These are phyloP conservation scores for Aradophagus sp. DNA, from an alignment of 1,140 invertebrate species.

Conservation along the genomic window DNA sequence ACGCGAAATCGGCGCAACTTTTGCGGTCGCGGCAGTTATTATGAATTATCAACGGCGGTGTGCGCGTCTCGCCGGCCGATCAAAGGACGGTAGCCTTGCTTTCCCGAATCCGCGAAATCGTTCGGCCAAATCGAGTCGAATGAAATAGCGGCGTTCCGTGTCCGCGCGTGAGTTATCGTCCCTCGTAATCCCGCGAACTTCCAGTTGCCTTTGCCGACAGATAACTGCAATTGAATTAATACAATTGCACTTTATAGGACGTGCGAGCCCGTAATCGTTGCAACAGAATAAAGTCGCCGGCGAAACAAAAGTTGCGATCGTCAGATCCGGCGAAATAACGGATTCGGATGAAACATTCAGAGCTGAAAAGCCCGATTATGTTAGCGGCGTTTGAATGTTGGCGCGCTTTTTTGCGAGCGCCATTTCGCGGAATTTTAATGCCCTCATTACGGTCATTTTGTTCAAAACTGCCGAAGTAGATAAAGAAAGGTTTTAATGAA, in stretches of 20 bases:
- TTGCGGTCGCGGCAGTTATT: conserved; percentile 7
- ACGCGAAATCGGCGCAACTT: conserved; percentile 12
- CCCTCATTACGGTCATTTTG: too few species aligned
- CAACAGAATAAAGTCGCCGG: conserved; percentile 31
- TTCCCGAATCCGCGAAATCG: conserved; percentile 44
- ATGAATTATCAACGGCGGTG: conserved; percentile 8
- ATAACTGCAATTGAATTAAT: conserved; percentile 66
- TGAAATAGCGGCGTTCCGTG: conserved; percentile 48
- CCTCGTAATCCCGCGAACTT: conserved; percentile 53
- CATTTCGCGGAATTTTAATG: too few species aligned
- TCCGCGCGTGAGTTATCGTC: conserved; percentile 51
- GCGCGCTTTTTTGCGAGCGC: too few species aligned
- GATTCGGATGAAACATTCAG: conserved; percentile 41
- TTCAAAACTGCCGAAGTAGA: too few species aligned
- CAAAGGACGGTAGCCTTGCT: conserved; percentile 33
- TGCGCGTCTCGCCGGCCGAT: conserved; percentile 19
- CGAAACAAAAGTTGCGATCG: conserved; percentile 53
- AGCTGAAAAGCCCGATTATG: too few species aligned
- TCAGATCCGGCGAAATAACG: conserved; percentile 46
- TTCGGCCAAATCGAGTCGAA: conserved; percentile 53
- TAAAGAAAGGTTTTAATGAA: too few species aligned
- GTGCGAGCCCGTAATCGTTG: conserved; percentile 44
- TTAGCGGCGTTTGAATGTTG: too few species aligned
- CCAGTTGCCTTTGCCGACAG: conserved; percentile 43
- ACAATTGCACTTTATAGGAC: conserved; percentile 61